A percentile compares a stretch with the other conserved stretches of the same genome.
Evolutionary conservation across 2,113 vertebrate species (phyloP).

Genomic region (Scomber scombrus): DNA sequence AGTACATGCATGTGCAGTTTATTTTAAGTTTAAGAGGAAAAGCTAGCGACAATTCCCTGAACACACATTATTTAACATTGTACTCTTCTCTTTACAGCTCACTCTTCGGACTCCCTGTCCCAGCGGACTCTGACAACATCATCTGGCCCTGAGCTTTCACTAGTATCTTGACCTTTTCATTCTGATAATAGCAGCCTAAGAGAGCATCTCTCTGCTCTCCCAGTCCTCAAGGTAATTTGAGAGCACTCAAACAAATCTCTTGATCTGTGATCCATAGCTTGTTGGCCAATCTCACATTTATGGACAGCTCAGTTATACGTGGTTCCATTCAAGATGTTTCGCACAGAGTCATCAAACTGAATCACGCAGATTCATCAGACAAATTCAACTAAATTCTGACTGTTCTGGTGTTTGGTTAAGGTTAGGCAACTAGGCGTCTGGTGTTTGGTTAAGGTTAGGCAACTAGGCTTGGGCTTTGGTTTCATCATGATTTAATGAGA

Average conservation of each 20-base stretch:
- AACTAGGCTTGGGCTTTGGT: too few species aligned
- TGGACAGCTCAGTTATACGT: neutral
- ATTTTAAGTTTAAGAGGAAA: constrained; percentile 14
- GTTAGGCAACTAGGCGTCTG: too few species aligned
- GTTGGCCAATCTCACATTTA: neutral
- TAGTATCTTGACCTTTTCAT: constrained; percentile 19
- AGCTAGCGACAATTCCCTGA: constrained; percentile 11
- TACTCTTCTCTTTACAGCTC: neutral
- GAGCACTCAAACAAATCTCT: constrained; percentile 35
- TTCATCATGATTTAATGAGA: too few species aligned
- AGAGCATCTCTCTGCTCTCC: constrained; percentile 31
- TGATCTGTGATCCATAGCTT: constrained; percentile 25
- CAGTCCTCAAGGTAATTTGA: constrained; percentile 28
- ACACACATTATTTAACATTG: constrained; percentile 52
- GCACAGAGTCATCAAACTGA: too few species aligned
- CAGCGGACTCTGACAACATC: constrained; percentile 34
- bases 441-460: too few species aligned
- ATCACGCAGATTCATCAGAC: too few species aligned
- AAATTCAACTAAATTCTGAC: too few species aligned
- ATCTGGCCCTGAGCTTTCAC: constrained; percentile 14
- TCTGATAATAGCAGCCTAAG: constrained; percentile 25
- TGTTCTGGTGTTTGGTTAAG: too few species aligned
- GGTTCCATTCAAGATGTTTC: neutral
- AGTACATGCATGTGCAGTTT: neutral
- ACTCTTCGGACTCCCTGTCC: constrained; percentile 16